Percentiles rank a stretch among this genome's conserved stretches.
Conservation (phyloP, 2,113 vertebrate genomes). For the Chelonoidis abingdonii region DNA sequence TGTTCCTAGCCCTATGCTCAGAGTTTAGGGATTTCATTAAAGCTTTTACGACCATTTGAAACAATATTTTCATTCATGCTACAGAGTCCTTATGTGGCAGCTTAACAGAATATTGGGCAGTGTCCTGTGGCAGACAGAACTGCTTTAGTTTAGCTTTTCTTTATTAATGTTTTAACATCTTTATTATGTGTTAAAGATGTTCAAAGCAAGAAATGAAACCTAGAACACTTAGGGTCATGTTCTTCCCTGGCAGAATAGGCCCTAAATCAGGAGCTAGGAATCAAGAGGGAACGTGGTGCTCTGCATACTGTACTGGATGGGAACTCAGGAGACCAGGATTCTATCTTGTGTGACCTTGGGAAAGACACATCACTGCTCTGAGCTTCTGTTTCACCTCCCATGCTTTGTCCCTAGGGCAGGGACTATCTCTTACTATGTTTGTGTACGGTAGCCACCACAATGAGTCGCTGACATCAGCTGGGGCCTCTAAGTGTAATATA, state of each 20-base stretch:
- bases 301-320: background rate
- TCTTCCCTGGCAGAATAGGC: background rate
- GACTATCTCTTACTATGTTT: background rate
- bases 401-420: background rate
- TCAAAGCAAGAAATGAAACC: background rate
- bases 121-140: background rate
- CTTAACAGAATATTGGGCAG: background rate
- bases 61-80: background rate
- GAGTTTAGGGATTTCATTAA: background rate
- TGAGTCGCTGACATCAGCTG: background rate
- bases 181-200: background rate
- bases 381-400: fast-evolving
- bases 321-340: background rate
- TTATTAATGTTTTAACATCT: background rate
- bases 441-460: background rate
- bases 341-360: background rate
- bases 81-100: background rate
- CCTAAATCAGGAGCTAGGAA: background rate
- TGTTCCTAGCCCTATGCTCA: background rate
- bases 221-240: background rate
- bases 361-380: background rate
- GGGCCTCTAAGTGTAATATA: background rate
- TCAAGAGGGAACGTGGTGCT: background rate
- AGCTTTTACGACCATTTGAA: background rate
- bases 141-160: background rate